These are phyloP conservation scores for Thamnaconus septentrionalis DNA, from an alignment of 2,113 vertebrate species.

Conservation along the genomic window DNA sequence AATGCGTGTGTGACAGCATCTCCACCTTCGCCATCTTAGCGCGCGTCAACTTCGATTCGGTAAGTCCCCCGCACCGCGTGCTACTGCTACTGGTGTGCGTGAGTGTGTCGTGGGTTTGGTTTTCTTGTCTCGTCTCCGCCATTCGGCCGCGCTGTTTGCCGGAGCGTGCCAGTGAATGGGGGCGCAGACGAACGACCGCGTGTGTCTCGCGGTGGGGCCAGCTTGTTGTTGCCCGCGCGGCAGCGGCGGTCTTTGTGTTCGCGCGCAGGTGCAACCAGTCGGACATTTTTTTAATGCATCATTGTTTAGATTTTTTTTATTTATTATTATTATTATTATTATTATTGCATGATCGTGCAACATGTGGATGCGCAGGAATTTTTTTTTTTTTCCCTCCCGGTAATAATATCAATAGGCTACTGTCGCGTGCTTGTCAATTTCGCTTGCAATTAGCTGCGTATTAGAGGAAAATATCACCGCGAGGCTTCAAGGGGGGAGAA, in stretches of 20 bases:
- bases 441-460: too few species aligned
- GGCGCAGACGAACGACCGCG: too few species aligned
- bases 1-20: slow-evolving; percentile 95
- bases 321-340: neutral
- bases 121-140: slow-evolving; percentile 32
- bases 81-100: neutral
- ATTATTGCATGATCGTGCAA: slow-evolving; percentile 10
- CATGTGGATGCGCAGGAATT: slow-evolving; percentile 31
- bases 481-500: too few species aligned
- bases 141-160: too few species aligned
- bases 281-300: neutral
- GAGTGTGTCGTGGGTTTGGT: neutral
- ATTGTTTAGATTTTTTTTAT: neutral
- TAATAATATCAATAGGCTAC: neutral
- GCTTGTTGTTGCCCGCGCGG: too few species aligned
- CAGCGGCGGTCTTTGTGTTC: too few species aligned
- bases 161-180: slow-evolving; percentile 27
- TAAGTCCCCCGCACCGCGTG: slow-evolving; percentile 75
- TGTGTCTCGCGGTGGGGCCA: too few species aligned
- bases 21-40: slow-evolving; percentile 99
- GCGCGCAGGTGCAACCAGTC: too few species aligned
- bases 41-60: slow-evolving; percentile 90
- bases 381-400: neutral
- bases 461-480: too few species aligned
- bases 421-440: too few species aligned